Evolutionary conservation across 2,888 invertebrate species (phyloP).

Genomic region (Ephialtes manifestator): DNA sequence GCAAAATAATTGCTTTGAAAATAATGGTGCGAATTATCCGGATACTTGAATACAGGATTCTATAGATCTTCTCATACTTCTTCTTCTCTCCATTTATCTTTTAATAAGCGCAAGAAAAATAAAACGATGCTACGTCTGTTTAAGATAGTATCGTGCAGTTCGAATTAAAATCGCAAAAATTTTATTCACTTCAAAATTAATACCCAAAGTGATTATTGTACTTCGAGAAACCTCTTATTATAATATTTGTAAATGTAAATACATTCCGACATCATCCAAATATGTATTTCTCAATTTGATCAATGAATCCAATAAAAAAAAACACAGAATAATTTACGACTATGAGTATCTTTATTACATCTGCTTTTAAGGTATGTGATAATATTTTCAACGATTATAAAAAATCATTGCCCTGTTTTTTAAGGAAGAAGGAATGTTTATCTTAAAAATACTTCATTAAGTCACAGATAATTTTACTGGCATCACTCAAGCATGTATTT

Average conservation of each 20-base stretch:
- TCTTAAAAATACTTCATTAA: background rate
- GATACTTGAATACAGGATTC: slow-evolving; percentile 74
- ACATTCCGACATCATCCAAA: slow-evolving; percentile 63
- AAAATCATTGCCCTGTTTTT: background rate
- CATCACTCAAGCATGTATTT: background rate
- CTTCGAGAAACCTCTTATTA: slow-evolving; percentile 42
- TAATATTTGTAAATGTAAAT: slow-evolving; percentile 56
- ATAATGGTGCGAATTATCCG: slow-evolving; percentile 28
- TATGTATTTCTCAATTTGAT: slow-evolving; percentile 63
- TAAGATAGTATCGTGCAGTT: slow-evolving; percentile 52
- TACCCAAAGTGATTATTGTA: slow-evolving; percentile 33
- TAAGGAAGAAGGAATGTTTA: background rate
- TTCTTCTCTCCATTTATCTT: slow-evolving; percentile 43
- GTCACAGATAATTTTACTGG: too few species aligned
- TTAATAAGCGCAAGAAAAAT: slow-evolving; percentile 8
- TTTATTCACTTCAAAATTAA: slow-evolving; percentile 35
- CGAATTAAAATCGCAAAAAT: slow-evolving; percentile 38
- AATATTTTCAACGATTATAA: too few species aligned
- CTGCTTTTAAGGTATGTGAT: background rate
- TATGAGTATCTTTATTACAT: background rate
- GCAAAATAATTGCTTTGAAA: slow-evolving; percentile 19
- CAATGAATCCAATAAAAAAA: slow-evolving; percentile 52
- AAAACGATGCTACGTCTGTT: slow-evolving; percentile 44
- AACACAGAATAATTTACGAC: slow-evolving; percentile 22
- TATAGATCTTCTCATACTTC: slow-evolving; percentile 55